A percentile compares a stretch with the other conserved stretches of the same genome.
Conservation (phyloP, 2,113 vertebrate genomes). For the Cyanistes caeruleus region DNA sequence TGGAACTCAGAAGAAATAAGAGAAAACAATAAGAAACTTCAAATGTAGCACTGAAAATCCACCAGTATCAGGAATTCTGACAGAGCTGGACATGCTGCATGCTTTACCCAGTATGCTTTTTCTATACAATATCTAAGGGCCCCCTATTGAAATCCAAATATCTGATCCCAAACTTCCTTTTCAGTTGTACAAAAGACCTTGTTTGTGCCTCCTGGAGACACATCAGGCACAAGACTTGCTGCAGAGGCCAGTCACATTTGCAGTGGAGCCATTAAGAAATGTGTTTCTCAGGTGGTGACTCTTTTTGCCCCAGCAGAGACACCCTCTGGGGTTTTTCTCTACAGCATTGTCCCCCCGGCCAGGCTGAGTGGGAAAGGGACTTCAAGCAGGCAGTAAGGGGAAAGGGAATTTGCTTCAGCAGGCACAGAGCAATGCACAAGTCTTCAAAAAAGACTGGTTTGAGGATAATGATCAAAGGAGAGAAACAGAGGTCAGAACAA, state of each 20-base stretch:
- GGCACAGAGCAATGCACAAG: neutral
- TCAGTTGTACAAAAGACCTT: neutral
- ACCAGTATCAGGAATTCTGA: neutral
- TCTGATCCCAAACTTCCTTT: neutral
- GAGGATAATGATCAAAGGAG: neutral
- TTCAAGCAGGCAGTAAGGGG: neutral
- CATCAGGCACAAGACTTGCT: neutral
- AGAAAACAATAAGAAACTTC: neutral
- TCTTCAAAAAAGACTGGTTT: conserved; percentile 2
- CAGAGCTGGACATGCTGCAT: neutral
- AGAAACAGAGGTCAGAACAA: conserved; percentile 8
- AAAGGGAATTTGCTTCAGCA: neutral
- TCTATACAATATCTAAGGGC: neutral
- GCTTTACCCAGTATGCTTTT: neutral
- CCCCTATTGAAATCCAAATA: neutral
- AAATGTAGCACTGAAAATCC: neutral
- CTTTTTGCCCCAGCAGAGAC: neutral
- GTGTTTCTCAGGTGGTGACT: neutral
- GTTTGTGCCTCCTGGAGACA: neutral
- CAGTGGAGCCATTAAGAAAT: neutral
- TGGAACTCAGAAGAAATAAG: neutral
- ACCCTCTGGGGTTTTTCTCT: neutral
- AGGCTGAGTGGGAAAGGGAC: neutral
- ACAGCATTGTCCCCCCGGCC: neutral
- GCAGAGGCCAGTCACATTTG: neutral